Conservation (phyloP, 2,888 invertebrate genomes). For the Linnaemya tessellans region DNA sequence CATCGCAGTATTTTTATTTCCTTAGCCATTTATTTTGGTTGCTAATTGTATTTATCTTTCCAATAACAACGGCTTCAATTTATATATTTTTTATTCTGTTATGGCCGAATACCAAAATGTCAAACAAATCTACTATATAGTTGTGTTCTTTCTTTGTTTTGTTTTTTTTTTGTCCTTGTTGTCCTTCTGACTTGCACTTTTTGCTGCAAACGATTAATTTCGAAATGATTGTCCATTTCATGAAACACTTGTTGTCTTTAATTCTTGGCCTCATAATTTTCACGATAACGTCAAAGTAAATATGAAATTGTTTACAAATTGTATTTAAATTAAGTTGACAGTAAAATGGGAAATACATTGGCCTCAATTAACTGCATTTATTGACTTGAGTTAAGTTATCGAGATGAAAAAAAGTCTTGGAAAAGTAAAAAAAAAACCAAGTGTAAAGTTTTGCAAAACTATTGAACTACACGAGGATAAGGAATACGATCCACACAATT, state of each 20-base stretch:
- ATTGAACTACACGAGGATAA: too few relatives aligned
- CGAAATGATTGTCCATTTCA: conserved; percentile 30
- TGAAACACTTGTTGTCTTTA: conserved; percentile 34
- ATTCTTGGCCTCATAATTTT: conserved; percentile 33
- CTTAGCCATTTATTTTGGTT: conserved; percentile 35
- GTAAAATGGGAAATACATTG: not conserved
- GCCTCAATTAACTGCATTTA: conserved; percentile 1
- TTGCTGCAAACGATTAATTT: conserved; percentile 23
- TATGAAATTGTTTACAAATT: conserved; percentile 38
- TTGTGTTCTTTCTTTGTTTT: not conserved
- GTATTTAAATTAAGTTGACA: conserved; percentile 32
- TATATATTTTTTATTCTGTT: conserved; percentile 16
- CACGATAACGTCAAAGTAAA: conserved; percentile 23
- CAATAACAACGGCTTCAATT: conserved; percentile 32
- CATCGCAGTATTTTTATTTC: not conserved
- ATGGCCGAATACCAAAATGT: conserved; percentile 43
- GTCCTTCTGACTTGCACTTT: not conserved
- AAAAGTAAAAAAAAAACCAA: too few relatives aligned
- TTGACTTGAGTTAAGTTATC: not conserved
- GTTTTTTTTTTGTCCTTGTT: not conserved
- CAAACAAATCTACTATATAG: conserved; percentile 36
- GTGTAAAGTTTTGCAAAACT: too few relatives aligned
- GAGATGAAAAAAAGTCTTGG: not conserved
- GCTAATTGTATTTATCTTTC: conserved; percentile 56
- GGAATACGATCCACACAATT: too few relatives aligned